Evolutionary conservation across 2,797 vertebrate species (phyloP).

Genomic region (Falco peregrinus): DNA sequence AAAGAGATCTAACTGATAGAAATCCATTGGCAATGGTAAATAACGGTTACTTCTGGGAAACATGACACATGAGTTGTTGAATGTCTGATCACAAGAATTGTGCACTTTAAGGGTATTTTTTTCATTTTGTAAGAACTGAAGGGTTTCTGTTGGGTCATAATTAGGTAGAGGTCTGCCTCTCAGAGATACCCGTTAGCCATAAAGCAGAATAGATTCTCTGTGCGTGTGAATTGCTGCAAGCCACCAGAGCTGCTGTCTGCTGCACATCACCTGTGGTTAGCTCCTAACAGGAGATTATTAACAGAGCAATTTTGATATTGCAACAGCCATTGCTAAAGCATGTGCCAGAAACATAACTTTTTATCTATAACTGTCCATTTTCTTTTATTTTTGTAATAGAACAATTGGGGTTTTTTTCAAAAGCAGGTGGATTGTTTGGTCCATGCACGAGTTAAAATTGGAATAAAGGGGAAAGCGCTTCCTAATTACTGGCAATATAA

Average conservation of each 20-base stretch:
- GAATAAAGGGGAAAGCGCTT: neutral
- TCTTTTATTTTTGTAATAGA: neutral
- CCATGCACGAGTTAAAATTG: neutral
- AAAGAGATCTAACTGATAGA: neutral
- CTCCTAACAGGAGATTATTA: neutral
- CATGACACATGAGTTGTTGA: accelerated
- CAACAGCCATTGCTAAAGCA: neutral
- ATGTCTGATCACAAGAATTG: neutral
- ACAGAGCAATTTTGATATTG: neutral
- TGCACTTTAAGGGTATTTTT: neutral
- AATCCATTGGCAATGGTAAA: neutral
- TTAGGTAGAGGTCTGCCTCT: neutral
- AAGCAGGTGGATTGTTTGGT: neutral
- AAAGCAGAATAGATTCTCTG: neutral
- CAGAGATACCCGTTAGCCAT: neutral
- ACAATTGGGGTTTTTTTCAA: neutral
- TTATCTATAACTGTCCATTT: neutral
- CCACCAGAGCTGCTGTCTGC: neutral
- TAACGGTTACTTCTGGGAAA: neutral
- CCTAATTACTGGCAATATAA: neutral
- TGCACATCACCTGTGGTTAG: neutral
- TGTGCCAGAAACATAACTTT: neutral
- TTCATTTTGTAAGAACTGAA: neutral
- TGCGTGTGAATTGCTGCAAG: neutral
- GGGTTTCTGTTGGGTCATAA: neutral